Percentiles rank a stretch among this genome's conserved stretches.
phyloP scores from a whole-genome alignment of 1,140 invertebrate genomes.

The Alviniconcha marisindica region DNA sequence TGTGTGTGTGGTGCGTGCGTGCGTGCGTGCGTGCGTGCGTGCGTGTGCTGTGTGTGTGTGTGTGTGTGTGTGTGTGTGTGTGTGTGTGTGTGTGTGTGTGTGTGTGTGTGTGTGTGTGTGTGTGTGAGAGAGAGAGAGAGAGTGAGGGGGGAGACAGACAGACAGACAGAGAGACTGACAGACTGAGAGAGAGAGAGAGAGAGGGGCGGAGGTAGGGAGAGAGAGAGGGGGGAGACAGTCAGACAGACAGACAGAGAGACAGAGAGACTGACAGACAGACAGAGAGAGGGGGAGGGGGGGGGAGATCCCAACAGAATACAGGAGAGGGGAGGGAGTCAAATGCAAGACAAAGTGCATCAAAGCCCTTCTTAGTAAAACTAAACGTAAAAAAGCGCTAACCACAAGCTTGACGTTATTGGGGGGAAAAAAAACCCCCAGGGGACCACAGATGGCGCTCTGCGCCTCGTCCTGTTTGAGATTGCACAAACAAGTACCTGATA shows the following conservation, averaged over 20 bases:
- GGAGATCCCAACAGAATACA: too few relatives aligned
- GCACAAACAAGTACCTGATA: too few relatives aligned
- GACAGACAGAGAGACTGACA: background rate
- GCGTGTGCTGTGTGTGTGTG: conserved; percentile 4
- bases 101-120: conserved; percentile 26
- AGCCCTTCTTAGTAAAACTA: too few relatives aligned
- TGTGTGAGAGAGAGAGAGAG: background rate
- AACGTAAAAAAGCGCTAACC: too few relatives aligned
- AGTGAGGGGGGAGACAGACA: background rate
- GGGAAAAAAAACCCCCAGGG: too few relatives aligned
- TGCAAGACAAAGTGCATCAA: too few relatives aligned
- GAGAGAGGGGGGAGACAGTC: background rate
- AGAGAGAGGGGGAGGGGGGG: background rate
- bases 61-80: conserved; percentile 21
- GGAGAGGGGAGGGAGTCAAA: too few relatives aligned
- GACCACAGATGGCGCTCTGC: too few relatives aligned
- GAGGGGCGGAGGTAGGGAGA: background rate
- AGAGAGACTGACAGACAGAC: background rate
- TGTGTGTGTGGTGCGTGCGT: background rate
- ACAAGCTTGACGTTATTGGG: too few relatives aligned
- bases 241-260: background rate
- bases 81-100: conserved; percentile 22
- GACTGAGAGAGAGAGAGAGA: background rate
- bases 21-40: too few relatives aligned
- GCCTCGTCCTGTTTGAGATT: too few relatives aligned